These are phyloP conservation scores for Harmothoe impar DNA, from an alignment of 2,888 invertebrate species.

Conservation along the genomic window DNA sequence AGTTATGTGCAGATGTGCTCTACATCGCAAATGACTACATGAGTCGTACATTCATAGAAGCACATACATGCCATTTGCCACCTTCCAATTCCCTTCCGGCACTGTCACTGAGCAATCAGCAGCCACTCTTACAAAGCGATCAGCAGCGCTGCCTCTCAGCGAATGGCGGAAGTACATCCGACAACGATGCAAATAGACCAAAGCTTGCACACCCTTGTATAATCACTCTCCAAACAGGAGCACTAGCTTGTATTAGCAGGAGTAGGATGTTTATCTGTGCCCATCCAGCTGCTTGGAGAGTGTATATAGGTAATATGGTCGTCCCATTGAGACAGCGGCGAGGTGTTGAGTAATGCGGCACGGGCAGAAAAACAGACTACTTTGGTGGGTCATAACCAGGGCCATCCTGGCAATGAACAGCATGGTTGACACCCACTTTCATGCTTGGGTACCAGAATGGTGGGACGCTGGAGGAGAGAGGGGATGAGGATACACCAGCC, in stretches of 20 bases:
- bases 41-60: no score
- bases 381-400: not conserved
- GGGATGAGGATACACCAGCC: not conserved
- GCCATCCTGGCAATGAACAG: not conserved
- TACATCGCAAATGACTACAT: no score
- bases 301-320: not conserved
- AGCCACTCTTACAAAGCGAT: not conserved
- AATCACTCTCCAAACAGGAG: not conserved
- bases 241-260: no score
- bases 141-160: not conserved
- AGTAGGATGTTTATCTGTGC: not conserved
- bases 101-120: not conserved
- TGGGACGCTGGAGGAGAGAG: not conserved
- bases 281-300: not conserved
- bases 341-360: not conserved
- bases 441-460: not conserved
- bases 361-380: not conserved
- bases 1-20: no score
- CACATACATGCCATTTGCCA: no score
- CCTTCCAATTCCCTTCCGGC: not conserved
- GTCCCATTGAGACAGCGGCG: not conserved
- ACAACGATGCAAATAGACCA: not conserved
- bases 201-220: not conserved
- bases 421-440: not conserved
- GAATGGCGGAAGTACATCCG: not conserved